Conservation (phyloP, 2,888 invertebrate genomes). For the Aethes cnicana region DNA sequence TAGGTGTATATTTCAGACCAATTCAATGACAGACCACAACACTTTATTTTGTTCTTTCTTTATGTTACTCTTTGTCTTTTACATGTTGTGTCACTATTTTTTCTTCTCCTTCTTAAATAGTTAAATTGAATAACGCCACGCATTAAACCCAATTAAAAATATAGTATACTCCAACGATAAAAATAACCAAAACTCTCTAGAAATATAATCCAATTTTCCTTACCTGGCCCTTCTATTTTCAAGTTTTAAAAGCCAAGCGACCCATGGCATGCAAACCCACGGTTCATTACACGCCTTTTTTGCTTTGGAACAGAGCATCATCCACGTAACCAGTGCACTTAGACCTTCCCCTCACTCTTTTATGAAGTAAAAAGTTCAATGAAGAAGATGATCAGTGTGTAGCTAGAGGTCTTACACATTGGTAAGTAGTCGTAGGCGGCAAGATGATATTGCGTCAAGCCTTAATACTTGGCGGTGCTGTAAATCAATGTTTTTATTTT, state of each 20-base stretch:
- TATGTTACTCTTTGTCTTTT: too few species aligned
- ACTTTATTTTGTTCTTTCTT: too few species aligned
- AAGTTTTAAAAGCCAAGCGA: slow-evolving; percentile 23
- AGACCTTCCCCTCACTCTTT: slow-evolving; percentile 4
- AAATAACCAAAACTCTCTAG: too few species aligned
- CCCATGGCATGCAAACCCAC: slow-evolving; percentile 5
- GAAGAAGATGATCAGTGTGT: neutral
- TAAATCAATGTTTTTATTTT: slow-evolving; percentile 23
- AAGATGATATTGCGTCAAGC: slow-evolving; percentile 10
- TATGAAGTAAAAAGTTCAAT: neutral
- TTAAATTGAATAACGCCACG: too few species aligned
- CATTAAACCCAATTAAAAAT: too few species aligned
- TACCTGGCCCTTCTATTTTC: slow-evolving; percentile 11
- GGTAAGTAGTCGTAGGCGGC: slow-evolving; percentile 20
- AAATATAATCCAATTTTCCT: neutral
- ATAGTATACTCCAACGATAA: too few species aligned
- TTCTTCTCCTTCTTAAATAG: too few species aligned
- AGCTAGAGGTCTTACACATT: neutral
- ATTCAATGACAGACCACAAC: too few species aligned
- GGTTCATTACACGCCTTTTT: slow-evolving; percentile 29
- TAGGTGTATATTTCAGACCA: too few species aligned
- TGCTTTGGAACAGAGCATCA: slow-evolving; percentile 13
- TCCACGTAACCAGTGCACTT: neutral
- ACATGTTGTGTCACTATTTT: too few species aligned
- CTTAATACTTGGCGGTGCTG: slow-evolving; percentile 9